A percentile compares a stretch with the other conserved stretches of the same genome.
phyloP scores from a whole-genome alignment of 64 coral and sea anemone species.

The Dendrophyllia cribrosa region DNA sequence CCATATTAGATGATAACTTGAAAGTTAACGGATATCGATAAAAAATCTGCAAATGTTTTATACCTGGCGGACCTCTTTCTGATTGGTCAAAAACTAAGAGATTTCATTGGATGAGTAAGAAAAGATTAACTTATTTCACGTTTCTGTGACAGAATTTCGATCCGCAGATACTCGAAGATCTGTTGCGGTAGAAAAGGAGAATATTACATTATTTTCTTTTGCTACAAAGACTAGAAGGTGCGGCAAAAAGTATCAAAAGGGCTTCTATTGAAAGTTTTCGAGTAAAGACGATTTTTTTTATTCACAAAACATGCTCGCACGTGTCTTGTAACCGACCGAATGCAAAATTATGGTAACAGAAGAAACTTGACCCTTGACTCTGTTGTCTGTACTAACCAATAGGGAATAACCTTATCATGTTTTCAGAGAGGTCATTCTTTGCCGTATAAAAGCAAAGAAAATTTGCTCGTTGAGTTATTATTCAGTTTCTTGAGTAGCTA shows the following conservation, averaged over 20 bases:
- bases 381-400: background rate
- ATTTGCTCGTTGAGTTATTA: too few species aligned
- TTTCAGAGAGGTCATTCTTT: background rate
- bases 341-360: background rate
- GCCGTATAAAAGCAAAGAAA: background rate
- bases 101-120: background rate
- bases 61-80: background rate
- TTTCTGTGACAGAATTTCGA: background rate
- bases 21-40: background rate
- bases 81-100: background rate
- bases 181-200: background rate
- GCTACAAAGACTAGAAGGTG: too few species aligned
- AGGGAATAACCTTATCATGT: background rate
- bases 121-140: background rate
- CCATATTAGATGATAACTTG: slow-evolving; percentile 7
- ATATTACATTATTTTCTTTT: too few species aligned
- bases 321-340: background rate
- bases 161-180: background rate
- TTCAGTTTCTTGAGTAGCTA: background rate
- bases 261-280: background rate
- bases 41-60: background rate
- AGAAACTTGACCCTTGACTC: background rate
- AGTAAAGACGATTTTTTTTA: background rate
- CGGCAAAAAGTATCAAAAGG: too few species aligned
- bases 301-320: background rate